These are phyloP conservation scores for Buteo buteo DNA, from an alignment of 2,113 vertebrate genomes.

Conservation along the genomic window DNA sequence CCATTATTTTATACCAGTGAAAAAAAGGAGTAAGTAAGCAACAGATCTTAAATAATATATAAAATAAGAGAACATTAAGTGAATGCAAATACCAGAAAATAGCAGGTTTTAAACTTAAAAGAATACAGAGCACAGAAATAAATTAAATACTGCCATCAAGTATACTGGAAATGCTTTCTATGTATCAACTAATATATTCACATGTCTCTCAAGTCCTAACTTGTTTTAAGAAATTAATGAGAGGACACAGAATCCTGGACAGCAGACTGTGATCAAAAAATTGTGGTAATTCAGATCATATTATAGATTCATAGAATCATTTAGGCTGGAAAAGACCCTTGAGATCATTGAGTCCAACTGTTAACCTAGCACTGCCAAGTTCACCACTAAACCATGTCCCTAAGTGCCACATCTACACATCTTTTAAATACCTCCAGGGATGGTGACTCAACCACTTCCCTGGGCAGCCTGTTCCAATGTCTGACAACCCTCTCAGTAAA, in stretches of 20 bases:
- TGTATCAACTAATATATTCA: background rate
- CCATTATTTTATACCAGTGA: background rate
- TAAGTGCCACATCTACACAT: no score
- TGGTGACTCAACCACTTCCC: no score
- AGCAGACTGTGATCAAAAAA: background rate
- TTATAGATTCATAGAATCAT: background rate
- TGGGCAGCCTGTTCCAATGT: no score
- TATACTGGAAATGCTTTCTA: background rate
- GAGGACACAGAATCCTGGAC: background rate
- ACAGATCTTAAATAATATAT: background rate
- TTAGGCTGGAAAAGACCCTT: no score
- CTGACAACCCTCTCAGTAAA: no score
- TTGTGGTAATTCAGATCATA: background rate
- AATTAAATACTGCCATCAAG: background rate
- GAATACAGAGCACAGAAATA: background rate
- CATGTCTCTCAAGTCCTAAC: background rate
- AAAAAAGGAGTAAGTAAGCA: background rate
- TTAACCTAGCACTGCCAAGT: no score
- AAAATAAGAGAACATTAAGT: background rate
- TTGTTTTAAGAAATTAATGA: background rate
- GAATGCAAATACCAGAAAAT: background rate
- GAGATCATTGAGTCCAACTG: no score
- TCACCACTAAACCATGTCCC: no score
- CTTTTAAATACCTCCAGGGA: no score
- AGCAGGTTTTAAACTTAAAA: background rate